These are phyloP conservation scores for Potamarius usumacintae DNA, from an alignment of 2,113 vertebrate genomes.

Conservation along the genomic window DNA sequence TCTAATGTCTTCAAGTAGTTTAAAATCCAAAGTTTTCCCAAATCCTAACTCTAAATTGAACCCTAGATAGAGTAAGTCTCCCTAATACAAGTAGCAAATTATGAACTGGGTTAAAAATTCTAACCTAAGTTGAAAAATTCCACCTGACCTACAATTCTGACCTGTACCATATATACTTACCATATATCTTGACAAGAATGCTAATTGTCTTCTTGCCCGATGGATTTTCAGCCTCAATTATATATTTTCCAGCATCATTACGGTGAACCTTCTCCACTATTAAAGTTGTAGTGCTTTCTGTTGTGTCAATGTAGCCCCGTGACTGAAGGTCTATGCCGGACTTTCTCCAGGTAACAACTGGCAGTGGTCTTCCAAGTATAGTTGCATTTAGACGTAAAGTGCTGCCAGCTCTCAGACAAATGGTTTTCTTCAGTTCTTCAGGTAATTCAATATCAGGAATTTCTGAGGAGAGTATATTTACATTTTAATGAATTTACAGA, in stretches of 20 bases:
- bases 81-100: too few species aligned
- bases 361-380: conserved; percentile 85
- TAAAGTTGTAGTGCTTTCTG: conserved; percentile 86
- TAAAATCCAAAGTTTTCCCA: too few species aligned
- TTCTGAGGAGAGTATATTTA: conserved; percentile 72
- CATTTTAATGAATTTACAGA: conserved; percentile 10
- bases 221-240: conserved; percentile 94
- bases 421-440: conserved; percentile 93
- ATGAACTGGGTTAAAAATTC: too few species aligned
- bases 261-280: conserved; percentile 92
- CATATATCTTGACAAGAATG: conserved; percentile 92
- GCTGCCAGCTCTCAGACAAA: conserved; percentile 89
- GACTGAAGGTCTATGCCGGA: conserved; percentile 86
- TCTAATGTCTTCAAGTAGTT: too few species aligned
- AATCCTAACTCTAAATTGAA: too few species aligned
- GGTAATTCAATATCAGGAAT: conserved; percentile 92
- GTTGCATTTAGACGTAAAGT: conserved; percentile 87
- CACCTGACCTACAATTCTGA: too few species aligned
- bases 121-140: too few species aligned
- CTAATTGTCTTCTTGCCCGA: conserved; percentile 93
- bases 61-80: too few species aligned
- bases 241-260: conserved; percentile 95
- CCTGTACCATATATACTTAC: conserved; percentile 67
- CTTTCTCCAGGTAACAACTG: conserved; percentile 90
- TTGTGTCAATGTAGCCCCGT: conserved; percentile 90